phyloP scores from a whole-genome alignment of 2,888 invertebrate species.

The Aphodius granarius region DNA sequence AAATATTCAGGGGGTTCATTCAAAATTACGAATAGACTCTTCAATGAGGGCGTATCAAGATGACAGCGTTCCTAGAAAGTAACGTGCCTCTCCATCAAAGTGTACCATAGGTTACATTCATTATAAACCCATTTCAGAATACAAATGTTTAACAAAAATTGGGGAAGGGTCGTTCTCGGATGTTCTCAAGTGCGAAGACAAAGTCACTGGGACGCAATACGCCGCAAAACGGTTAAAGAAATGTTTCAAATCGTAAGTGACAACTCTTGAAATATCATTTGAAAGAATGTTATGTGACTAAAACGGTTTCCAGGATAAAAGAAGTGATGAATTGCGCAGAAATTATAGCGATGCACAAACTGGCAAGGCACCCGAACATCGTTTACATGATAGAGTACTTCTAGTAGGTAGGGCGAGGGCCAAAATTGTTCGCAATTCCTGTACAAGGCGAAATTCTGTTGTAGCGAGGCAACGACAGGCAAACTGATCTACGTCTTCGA shows the following conservation, averaged over 20 bases:
- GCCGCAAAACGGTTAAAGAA: conserved; percentile 69
- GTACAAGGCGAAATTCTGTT: conserved; percentile 24
- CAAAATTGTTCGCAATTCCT: conserved; percentile 2
- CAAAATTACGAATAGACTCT: not conserved
- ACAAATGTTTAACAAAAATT: conserved; percentile 64
- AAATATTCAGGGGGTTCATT: not conserved
- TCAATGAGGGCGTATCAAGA: not conserved
- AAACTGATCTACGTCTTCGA: conserved; percentile 66
- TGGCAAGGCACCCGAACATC: conserved; percentile 64
- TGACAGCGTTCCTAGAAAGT: not conserved
- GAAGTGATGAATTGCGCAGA: conserved; percentile 60
- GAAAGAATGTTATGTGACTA: conserved; percentile 16
- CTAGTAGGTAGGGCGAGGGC: conserved; percentile 56
- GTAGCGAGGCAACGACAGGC: conserved; percentile 61
- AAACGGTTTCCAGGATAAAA: conserved; percentile 51
- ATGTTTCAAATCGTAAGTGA: conserved; percentile 58
- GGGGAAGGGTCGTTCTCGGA: conserved; percentile 73
- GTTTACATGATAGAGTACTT: conserved; percentile 64
- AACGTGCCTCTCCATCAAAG: not conserved
- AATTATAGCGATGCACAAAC: conserved; percentile 62
- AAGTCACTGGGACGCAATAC: conserved; percentile 57
- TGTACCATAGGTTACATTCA: not conserved
- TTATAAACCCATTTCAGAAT: conserved; percentile 54
- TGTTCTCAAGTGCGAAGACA: conserved; percentile 66
- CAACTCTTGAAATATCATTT: not conserved